These are phyloP conservation scores for Neopipo cinnamomea DNA, from an alignment of 2,113 vertebrate species.

Conservation along the genomic window DNA sequence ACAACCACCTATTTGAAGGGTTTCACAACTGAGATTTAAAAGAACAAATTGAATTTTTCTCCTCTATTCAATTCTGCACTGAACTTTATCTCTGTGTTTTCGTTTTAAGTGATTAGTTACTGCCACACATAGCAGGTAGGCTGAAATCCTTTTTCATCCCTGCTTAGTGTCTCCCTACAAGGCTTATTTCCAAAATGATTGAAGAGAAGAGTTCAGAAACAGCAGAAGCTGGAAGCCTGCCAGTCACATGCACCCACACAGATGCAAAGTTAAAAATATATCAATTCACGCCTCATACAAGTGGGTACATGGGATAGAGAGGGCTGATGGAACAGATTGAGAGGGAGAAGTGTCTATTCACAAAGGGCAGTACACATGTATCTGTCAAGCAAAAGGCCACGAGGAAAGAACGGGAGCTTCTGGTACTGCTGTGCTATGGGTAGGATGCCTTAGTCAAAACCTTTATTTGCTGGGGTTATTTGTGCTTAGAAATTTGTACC, in stretches of 20 bases:
- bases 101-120: conserved; percentile 45
- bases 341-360: conserved; percentile 40
- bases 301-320: conserved; percentile 33
- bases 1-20: neutral
- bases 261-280: conserved; percentile 65
- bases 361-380: conserved; percentile 46
- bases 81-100: neutral
- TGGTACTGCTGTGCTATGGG: neutral
- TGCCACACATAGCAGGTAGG: conserved; percentile 47
- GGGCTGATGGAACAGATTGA: conserved; percentile 48
- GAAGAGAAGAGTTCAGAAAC: conserved; percentile 57
- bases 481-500: neutral
- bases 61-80: neutral
- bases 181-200: conserved; percentile 57
- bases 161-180: conserved; percentile 17
- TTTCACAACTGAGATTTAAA: conserved; percentile 20
- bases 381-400: conserved; percentile 34
- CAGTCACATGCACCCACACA: conserved; percentile 64
- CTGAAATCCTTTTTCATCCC: conserved; percentile 60
- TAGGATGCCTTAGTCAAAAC: neutral
- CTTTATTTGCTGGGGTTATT: neutral
- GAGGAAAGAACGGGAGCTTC: neutral
- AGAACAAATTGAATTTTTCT: conserved; percentile 15
- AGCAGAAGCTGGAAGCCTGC: conserved; percentile 48
- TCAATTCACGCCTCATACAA: conserved; percentile 48